Conservation (phyloP, 2,113 vertebrate species). For the Zeus faber region DNA sequence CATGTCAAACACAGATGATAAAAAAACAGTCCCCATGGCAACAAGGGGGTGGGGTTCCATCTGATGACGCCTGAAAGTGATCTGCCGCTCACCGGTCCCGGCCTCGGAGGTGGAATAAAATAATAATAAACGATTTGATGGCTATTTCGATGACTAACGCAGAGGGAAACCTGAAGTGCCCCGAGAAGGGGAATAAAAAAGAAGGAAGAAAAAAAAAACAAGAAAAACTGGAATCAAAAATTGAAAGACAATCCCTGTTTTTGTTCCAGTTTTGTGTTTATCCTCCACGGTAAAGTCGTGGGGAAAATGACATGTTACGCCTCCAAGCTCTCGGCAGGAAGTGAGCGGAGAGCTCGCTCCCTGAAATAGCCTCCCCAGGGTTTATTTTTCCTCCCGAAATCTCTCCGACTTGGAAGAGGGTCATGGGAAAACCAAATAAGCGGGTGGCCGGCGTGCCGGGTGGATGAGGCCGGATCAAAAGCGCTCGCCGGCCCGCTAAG, state of each 20-base stretch:
- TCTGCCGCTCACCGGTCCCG: constrained; percentile 14
- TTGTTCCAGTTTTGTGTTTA: constrained; percentile 8
- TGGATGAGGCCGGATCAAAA: constrained; percentile 40
- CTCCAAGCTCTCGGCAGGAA: constrained; percentile 45
- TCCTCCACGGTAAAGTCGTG: constrained; percentile 12
- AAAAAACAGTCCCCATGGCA: constrained; percentile 14
- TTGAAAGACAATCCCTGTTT: constrained; percentile 26
- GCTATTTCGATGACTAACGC: constrained; percentile 46
- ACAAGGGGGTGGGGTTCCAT: constrained; percentile 12
- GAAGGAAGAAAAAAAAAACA: constrained; percentile 22
- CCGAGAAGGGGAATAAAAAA: constrained; percentile 7
- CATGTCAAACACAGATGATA: constrained; percentile 4
- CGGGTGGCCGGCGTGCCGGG: constrained; percentile 21
- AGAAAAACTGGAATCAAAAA: constrained; percentile 16
- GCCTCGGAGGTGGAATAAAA: constrained; percentile 22
- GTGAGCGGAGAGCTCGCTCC: constrained; percentile 11
- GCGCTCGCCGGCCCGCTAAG: background rate
- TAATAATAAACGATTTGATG: constrained; percentile 7
- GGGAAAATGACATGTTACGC: constrained; percentile 32
- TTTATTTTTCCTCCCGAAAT: constrained; percentile 40
- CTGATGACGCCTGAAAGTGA: constrained; percentile 42
- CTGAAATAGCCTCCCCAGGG: constrained; percentile 46
- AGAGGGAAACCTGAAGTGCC: constrained; percentile 15
- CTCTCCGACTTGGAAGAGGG: constrained; percentile 47
- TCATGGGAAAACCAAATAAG: constrained; percentile 72